Evolutionary conservation across 2,113 vertebrate species (phyloP).

Genomic region (Pagrus major): DNA sequence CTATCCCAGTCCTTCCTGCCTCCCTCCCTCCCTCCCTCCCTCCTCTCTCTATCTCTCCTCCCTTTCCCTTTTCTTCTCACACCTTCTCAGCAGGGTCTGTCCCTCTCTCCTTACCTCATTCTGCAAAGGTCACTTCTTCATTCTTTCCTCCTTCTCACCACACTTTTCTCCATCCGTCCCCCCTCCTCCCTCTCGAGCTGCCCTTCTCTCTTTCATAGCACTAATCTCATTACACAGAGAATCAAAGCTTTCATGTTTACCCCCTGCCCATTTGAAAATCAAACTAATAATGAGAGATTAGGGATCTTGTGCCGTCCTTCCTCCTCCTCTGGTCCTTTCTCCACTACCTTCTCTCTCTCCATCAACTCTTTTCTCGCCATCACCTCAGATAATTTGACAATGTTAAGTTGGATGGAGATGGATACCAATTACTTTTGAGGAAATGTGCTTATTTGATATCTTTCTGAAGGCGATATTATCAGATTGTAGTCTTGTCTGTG

Average conservation of each 20-base stretch:
- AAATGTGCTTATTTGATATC: not conserved
- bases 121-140: constrained; percentile 59
- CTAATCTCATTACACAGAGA: constrained; percentile 65
- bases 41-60: not conserved
- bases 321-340: not conserved
- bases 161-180: not conserved
- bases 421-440: too few species aligned
- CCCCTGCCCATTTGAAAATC: constrained; percentile 59
- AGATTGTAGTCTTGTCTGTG: not conserved
- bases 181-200: constrained; percentile 17
- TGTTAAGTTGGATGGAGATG: not conserved
- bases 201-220: constrained; percentile 56
- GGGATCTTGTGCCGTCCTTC: constrained; percentile 10
- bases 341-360: not conserved
- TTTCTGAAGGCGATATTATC: too few species aligned
- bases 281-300: constrained; percentile 57
- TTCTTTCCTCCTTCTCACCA: constrained; percentile 7
- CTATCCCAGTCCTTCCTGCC: not conserved
- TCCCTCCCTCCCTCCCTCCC: not conserved
- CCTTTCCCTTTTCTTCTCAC: constrained; percentile 7
- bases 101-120: constrained; percentile 43
- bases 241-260: constrained; percentile 63
- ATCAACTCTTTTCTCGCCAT: not conserved
- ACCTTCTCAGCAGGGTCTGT: constrained; percentile 37
- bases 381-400: not conserved